Conservation (phyloP, 2,797 vertebrate species). For the Pelodytes ibericus region DNA sequence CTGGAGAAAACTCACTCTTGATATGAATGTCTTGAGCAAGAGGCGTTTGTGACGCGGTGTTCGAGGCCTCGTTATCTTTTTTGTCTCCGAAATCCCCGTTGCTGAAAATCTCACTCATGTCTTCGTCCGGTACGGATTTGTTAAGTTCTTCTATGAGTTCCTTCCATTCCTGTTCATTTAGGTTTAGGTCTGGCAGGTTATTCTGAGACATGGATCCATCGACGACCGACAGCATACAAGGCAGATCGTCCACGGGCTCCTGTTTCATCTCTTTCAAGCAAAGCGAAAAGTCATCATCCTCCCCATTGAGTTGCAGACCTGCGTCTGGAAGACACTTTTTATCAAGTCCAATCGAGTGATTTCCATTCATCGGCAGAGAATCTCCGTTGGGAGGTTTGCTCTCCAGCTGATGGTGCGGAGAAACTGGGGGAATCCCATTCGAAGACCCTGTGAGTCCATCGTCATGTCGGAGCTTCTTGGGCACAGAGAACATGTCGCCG, state of each 20-base stretch:
- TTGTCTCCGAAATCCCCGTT: slow-evolving; percentile 94
- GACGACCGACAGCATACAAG: slow-evolving; percentile 84
- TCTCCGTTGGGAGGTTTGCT: slow-evolving; percentile 78
- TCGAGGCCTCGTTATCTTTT: slow-evolving; percentile 83
- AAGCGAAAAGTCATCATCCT: slow-evolving; percentile 76
- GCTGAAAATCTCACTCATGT: slow-evolving; percentile 96
- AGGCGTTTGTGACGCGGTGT: slow-evolving; percentile 75
- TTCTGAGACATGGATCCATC: slow-evolving; percentile 82
- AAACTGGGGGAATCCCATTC: slow-evolving; percentile 79
- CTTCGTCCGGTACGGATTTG: slow-evolving; percentile 90
- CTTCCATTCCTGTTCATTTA: slow-evolving; percentile 97
- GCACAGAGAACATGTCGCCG: slow-evolving; percentile 81
- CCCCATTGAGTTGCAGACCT: slow-evolving; percentile 71
- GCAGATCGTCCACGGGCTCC: slow-evolving; percentile 90
- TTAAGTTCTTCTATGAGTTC: slow-evolving; percentile 98
- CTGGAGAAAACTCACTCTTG: slow-evolving; percentile 91
- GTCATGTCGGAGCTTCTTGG: slow-evolving; percentile 87
- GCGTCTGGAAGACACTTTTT: slow-evolving; percentile 72
- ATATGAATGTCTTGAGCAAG: slow-evolving; percentile 82
- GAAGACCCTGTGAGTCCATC: slow-evolving; percentile 72
- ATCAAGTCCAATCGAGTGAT: slow-evolving; percentile 67
- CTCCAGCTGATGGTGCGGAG: slow-evolving; percentile 82
- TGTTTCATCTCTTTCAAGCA: slow-evolving; percentile 92
- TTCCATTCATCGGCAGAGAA: slow-evolving; percentile 75
- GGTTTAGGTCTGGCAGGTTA: slow-evolving; percentile 92